phyloP scores from a whole-genome alignment of 2,888 invertebrate species.

The Napeogenes sylphis region DNA sequence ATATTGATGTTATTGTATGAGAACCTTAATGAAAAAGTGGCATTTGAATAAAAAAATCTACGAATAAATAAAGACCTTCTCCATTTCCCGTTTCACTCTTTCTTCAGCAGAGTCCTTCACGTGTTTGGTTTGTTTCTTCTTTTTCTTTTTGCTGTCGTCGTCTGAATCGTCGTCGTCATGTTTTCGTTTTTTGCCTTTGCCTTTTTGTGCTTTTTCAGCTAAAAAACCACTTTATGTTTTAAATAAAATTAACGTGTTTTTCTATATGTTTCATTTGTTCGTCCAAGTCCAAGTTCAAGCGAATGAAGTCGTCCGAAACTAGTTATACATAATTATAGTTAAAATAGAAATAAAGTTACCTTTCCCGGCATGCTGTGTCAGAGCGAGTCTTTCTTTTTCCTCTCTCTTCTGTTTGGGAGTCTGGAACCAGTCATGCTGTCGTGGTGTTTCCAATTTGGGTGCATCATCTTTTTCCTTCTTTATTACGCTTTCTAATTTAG shows the following conservation, averaged over 20 bases:
- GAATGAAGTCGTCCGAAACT: too few relatives aligned
- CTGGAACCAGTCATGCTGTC: conserved; percentile 90
- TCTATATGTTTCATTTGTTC: not conserved
- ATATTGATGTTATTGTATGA: too few relatives aligned
- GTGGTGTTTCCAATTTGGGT: conserved; percentile 56
- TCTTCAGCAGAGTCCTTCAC: conserved; percentile 79
- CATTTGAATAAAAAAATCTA: not conserved
- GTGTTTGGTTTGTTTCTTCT: conserved; percentile 59
- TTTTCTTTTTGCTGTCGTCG: conserved; percentile 49
- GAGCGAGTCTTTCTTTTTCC: conserved; percentile 82
- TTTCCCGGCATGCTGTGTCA: conserved; percentile 60
- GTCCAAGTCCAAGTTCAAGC: too few relatives aligned
- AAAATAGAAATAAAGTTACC: conserved; percentile 37
- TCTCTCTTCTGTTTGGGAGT: conserved; percentile 85
- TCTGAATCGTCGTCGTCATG: conserved; percentile 56
- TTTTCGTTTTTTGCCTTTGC: conserved; percentile 61
- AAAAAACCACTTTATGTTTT: conserved; percentile 18
- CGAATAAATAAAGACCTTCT: conserved; percentile 60
- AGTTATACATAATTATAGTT: too few relatives aligned
- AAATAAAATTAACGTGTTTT: too few relatives aligned
- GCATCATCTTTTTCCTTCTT: conserved; percentile 51
- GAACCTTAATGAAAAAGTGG: too few relatives aligned
- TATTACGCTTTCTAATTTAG: conserved; percentile 74
- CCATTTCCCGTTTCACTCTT: conserved; percentile 80
- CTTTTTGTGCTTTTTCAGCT: conserved; percentile 47